These are phyloP conservation scores for Tetranychus truncatus DNA, from an alignment of 2,888 invertebrate species.

Conservation along the genomic window DNA sequence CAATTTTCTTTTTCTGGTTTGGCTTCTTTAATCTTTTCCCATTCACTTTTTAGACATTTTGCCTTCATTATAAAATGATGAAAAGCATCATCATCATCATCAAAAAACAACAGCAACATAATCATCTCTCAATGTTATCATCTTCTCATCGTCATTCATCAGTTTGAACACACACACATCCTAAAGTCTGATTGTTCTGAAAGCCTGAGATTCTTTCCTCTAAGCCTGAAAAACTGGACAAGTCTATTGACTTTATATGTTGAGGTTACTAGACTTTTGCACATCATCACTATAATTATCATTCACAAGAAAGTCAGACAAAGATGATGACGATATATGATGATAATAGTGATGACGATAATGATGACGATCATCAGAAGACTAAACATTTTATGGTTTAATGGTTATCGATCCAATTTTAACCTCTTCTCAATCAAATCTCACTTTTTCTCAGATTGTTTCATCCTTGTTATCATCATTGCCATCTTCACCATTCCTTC, in stretches of 20 bases:
- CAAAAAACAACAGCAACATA: too few relatives aligned
- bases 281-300: neutral
- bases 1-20: neutral
- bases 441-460: neutral
- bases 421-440: neutral
- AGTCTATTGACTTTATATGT: neutral
- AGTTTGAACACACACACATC: too few relatives aligned
- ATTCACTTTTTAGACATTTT: neutral
- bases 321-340: neutral
- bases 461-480: neutral
- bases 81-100: too few relatives aligned
- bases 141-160: too few relatives aligned
- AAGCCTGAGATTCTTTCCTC: too few relatives aligned
- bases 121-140: too few relatives aligned
- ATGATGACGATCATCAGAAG: neutral
- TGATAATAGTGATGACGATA: too few relatives aligned
- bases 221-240: neutral
- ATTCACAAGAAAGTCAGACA: neutral
- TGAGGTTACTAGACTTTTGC: neutral
- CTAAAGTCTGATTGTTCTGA: too few relatives aligned
- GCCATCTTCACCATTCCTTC: neutral
- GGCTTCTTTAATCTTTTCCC: neutral
- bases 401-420: neutral
- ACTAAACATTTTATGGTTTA: neutral
- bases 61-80: too few relatives aligned